Conservation (phyloP, 2,113 vertebrate species). For the Gasterosteus nipponicus region DNA sequence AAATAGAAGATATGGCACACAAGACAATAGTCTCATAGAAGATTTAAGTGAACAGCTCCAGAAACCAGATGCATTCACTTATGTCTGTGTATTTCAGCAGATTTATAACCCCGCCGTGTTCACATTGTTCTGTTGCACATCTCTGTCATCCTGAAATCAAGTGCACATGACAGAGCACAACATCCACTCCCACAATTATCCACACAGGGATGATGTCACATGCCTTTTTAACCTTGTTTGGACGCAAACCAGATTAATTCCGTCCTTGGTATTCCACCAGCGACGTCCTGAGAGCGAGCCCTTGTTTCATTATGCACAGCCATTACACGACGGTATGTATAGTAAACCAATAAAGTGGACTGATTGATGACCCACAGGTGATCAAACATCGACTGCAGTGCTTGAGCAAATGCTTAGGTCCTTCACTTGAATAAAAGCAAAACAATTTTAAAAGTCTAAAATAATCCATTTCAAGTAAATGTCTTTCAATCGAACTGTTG, state of each 20-base stretch:
- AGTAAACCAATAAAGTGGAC: conserved; percentile 32
- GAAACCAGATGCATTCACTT: conserved; percentile 42
- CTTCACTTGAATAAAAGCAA: not conserved
- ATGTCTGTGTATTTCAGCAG: conserved; percentile 23
- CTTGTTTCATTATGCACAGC: conserved; percentile 46
- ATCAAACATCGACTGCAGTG: conserved; percentile 12
- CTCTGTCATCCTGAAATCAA: conserved; percentile 51
- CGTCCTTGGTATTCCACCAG: conserved; percentile 37
- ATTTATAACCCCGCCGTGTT: conserved; percentile 45
- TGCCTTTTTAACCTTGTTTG: conserved; percentile 66
- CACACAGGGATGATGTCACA: conserved; percentile 56
- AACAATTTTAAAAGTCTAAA: not conserved
- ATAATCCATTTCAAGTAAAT: not conserved
- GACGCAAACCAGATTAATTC: conserved; percentile 50
- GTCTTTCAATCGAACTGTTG: conserved; percentile 9
- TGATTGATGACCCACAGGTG: conserved; percentile 20
- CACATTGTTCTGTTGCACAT: conserved; percentile 46
- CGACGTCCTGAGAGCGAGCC: conserved; percentile 35
- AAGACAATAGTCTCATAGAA: conserved; percentile 27
- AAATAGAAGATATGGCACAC: conserved; percentile 39
- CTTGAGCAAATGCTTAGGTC: not conserved
- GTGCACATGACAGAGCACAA: conserved; percentile 52
- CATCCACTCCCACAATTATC: conserved; percentile 56
- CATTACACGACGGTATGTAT: conserved; percentile 8
- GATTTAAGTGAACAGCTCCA: conserved; percentile 35